These are phyloP conservation scores for Microctonus aethiopoides DNA, from an alignment of 2,888 invertebrate species.

Conservation along the genomic window DNA sequence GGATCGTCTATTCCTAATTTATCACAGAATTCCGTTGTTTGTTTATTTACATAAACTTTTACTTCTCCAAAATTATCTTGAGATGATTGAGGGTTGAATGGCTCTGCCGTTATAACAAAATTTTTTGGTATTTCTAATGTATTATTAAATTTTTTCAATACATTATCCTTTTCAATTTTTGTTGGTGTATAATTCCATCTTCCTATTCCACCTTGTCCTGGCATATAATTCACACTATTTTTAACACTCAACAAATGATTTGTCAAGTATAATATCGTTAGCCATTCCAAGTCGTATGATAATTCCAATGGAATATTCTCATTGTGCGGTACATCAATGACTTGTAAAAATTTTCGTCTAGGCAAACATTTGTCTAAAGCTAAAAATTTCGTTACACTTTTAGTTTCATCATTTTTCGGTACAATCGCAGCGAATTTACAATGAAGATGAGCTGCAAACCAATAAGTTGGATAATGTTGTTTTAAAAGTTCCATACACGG, in stretches of 20 bases:
- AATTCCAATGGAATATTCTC: slow-evolving; percentile 70
- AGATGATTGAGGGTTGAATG: slow-evolving; percentile 69
- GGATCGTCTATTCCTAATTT: slow-evolving; percentile 85
- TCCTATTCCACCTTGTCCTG: slow-evolving; percentile 78
- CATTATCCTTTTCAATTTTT: slow-evolving; percentile 76
- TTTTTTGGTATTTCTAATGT: slow-evolving; percentile 80
- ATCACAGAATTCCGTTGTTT: slow-evolving; percentile 77
- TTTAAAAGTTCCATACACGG: slow-evolving; percentile 86
- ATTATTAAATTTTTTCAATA: slow-evolving; percentile 74
- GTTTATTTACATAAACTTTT: slow-evolving; percentile 72
- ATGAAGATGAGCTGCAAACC: slow-evolving; percentile 98
- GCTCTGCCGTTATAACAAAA: slow-evolving; percentile 81
- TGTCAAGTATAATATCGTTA: slow-evolving; percentile 86
- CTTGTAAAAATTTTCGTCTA: slow-evolving; percentile 87
- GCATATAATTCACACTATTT: slow-evolving; percentile 80
- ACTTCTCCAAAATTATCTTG: slow-evolving; percentile 56
- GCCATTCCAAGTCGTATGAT: slow-evolving; percentile 92
- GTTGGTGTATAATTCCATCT: slow-evolving; percentile 81
- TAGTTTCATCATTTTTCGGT: slow-evolving; percentile 73
- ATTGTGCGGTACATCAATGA: slow-evolving; percentile 76
- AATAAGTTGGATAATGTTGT: slow-evolving; percentile 84
- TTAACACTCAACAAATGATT: slow-evolving; percentile 87
- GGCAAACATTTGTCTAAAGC: slow-evolving; percentile 98
- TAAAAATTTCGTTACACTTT: slow-evolving; percentile 81
- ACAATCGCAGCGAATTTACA: slow-evolving; percentile 93